Percentiles rank a stretch among this genome's conserved stretches.
These are phyloP conservation scores for Sardina pilchardus DNA, from an alignment of 2,113 vertebrate species.

Conservation along the genomic window DNA sequence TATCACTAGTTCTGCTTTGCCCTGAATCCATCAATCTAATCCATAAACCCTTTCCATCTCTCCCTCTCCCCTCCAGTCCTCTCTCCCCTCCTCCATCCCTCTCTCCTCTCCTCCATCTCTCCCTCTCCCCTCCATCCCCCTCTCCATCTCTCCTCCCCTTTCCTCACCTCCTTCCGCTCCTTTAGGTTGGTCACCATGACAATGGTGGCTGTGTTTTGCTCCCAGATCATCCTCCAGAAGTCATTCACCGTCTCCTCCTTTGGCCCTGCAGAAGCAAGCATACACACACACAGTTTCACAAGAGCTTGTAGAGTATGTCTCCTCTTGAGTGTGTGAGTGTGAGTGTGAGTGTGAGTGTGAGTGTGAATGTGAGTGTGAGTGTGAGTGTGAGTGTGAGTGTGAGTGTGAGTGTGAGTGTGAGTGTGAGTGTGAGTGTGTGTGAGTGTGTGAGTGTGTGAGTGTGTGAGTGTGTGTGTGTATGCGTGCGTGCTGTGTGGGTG, in stretches of 20 bases:
- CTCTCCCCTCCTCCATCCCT: too few species aligned
- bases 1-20: not conserved
- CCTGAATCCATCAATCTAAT: too few species aligned
- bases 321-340: not conserved
- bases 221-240: constrained; percentile 99
- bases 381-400: too few species aligned
- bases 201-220: constrained; percentile 97
- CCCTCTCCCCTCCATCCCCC: not conserved
- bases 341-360: too few species aligned
- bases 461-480: too few species aligned
- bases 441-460: too few species aligned
- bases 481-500: too few species aligned
- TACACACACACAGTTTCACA: not conserved
- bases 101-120: not conserved
- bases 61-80: too few species aligned
- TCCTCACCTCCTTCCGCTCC: constrained; percentile 91
- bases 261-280: constrained; percentile 76
- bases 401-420: too few species aligned
- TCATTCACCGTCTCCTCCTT: constrained; percentile 99
- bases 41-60: not conserved
- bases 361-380: too few species aligned
- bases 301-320: not conserved
- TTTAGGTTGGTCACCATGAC: constrained; percentile 99
- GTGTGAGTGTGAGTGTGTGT: too few species aligned
- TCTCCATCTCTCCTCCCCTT: not conserved